Evolutionary conservation across 2,113 vertebrate species (phyloP).

Genomic region (Halichoerus grypus): DNA sequence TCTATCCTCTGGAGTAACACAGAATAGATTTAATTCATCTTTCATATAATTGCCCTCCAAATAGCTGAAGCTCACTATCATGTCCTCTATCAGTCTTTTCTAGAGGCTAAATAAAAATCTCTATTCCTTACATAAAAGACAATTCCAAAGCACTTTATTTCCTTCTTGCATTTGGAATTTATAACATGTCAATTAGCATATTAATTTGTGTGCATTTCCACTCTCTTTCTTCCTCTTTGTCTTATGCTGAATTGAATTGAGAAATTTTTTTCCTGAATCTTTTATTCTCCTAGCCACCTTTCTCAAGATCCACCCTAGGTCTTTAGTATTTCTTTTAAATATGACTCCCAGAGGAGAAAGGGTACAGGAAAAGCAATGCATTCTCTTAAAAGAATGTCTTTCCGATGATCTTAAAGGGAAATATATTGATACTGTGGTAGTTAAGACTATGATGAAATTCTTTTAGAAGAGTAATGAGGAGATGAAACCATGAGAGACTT

Average conservation of each 20-base stretch:
- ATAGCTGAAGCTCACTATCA: slow-evolving; percentile 44
- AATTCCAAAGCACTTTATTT: slow-evolving; percentile 62
- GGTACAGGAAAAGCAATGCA: background rate
- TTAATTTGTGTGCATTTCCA: slow-evolving; percentile 19
- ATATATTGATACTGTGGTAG: background rate
- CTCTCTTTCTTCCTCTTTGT: background rate
- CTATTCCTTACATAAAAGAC: slow-evolving; percentile 51
- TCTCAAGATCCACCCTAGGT: background rate
- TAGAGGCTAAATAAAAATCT: slow-evolving; percentile 61
- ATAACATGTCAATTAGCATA: slow-evolving; percentile 41
- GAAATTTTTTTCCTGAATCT: background rate
- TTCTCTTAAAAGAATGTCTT: slow-evolving; percentile 9
- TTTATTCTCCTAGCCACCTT: slow-evolving; percentile 22
- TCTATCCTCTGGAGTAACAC: slow-evolving; percentile 62
- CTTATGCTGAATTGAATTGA: slow-evolving; percentile 35
- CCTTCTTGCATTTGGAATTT: slow-evolving; percentile 60
- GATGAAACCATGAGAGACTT: background rate
- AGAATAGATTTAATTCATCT: slow-evolving; percentile 72
- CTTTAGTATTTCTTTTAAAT: slow-evolving; percentile 8
- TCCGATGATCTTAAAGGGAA: background rate
- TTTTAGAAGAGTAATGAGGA: background rate
- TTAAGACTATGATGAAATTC: background rate
- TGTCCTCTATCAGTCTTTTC: slow-evolving; percentile 66
- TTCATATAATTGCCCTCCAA: slow-evolving; percentile 60
- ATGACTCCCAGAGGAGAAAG: slow-evolving; percentile 23